A percentile compares a stretch with the other conserved stretches of the same genome.
phyloP scores from a whole-genome alignment of 1,140 invertebrate genomes.

The Dryas iulia region DNA sequence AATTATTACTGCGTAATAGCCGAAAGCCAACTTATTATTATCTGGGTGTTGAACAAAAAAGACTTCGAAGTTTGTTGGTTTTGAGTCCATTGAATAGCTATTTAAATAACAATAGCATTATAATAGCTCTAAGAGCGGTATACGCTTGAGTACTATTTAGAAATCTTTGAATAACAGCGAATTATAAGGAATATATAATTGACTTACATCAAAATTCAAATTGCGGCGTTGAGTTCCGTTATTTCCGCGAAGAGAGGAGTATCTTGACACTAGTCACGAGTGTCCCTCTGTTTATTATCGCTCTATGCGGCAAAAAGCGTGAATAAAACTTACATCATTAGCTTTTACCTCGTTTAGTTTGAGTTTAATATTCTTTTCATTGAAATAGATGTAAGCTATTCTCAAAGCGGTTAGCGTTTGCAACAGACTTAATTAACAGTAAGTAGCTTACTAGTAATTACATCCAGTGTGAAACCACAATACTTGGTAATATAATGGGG shows the following conservation, averaged over 20 bases:
- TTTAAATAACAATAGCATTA: slow-evolving; percentile 15
- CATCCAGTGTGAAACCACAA: background rate
- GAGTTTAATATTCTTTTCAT: too few species aligned
- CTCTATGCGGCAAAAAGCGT: too few species aligned
- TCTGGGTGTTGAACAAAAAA: background rate
- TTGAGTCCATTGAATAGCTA: slow-evolving; percentile 2
- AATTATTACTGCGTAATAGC: background rate
- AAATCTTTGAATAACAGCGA: background rate
- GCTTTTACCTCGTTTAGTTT: background rate
- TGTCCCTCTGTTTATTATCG: too few species aligned
- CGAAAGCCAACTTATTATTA: background rate
- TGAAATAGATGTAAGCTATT: background rate
- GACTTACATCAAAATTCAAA: too few species aligned
- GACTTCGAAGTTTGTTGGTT: slow-evolving; percentile 10
- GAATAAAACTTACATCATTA: too few species aligned
- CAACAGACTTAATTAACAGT: background rate
- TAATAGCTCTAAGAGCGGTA: background rate
- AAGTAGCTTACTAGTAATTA: background rate
- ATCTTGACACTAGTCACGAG: too few species aligned
- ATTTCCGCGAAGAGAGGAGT: too few species aligned
- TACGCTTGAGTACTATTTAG: slow-evolving; percentile 1
- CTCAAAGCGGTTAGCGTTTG: background rate
- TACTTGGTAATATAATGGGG: background rate
- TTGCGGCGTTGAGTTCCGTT: too few species aligned
- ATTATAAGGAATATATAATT: too few species aligned